Evolutionary conservation across 1,140 invertebrate genomes (phyloP), one percentile per base, ranked within the genome.

Genomic region (Amyelois transitella): DNA sequence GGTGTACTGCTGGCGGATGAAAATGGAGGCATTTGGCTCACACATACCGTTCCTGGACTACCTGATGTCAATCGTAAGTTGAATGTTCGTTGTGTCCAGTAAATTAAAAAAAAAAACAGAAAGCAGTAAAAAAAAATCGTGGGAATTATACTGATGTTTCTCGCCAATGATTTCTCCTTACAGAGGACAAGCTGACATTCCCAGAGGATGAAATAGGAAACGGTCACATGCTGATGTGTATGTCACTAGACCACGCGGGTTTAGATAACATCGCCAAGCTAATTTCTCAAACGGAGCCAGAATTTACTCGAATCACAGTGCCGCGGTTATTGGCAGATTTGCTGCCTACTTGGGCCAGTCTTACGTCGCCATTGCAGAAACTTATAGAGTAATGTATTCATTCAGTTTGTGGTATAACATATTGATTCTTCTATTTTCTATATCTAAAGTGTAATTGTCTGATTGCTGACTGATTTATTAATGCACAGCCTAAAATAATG

Each of bases 1-100:
- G 77, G 77, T 6, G 18, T 80, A 4, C 38, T 75, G 20, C 53
- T 80, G 56, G 77, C 72, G 0, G 73, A 75, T 17, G 56, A 64
- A 8, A 0, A 53, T 10, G 70, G 72, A 10, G 77, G 70, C 0
- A 38, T 77, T 1, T 73, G 69, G 68, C 57, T 80, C 6, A 52
- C 55, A 6, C 74, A 80, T 20, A 71, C 69, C 17, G 55, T 80
- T 1, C 72, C 72, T 12, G 66, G 62, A 4, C 62, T 80, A 17
- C 58, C 69, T 8, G 45, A 67, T 52, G 24, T 68, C 7, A 51
- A 7, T 1, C 59, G 74, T 77, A 18, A 60, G 69, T 66, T 24
- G 8, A 5, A 24, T 24, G 22, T n/a, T n/a, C n/a, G n/a, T n/a
- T n/a, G n/a, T n/a, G n/a, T n/a, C n/a, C n/a, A n/a, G n/a, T n/a